Base-by-base conservation (phyloP, 2,113 vertebrate genomes). In the Ictalurus punctatus region DNA sequence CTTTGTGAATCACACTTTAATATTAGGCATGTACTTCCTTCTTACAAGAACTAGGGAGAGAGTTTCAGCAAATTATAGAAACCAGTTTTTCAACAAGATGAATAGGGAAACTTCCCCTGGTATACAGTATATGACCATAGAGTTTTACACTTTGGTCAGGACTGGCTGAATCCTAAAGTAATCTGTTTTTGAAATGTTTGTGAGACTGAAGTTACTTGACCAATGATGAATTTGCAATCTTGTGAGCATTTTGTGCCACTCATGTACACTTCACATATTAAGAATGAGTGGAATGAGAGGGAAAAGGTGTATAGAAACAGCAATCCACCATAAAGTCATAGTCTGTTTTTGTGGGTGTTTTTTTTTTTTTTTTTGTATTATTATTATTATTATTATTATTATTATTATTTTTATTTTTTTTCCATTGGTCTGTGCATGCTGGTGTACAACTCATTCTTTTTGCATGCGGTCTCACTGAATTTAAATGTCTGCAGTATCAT, bases 61-160 rank as follows among this genome's bases (percentile, higher is more conserved):
- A n/a, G 90, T 93, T 94, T 95, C 93, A 92, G 93, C 91, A 93
- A 91, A 84, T 89, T 85, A 92, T 82, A 91, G 92, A 91, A 94
- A 92, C 93, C 61, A 0, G 89, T 93, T 91, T 93, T 90, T 30
- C 91, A 92, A 93, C 91, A 94, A 91, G 93, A 88, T 93, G 37
- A 78, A 85, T 30, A 88, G 91, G 90, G 91, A 87, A 91, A 25
- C 89, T 90, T 78, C 79, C 89, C 89, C 88, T 73, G 74, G 81
- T 89, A 44, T 92, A 83, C 76, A 86, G 63, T 82, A 84, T 59
- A 16, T 82, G 5, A 58, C 54, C 30, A 4, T 58, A 71, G 44
- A 37, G 27, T 23, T 58, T 80, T 73, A 82, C 61, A 82, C 23
- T 27, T 79, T 0, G 17, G 2, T 54, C 44, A 88, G 34, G 21